Evolutionary conservation across 2,888 invertebrate genomes (phyloP).

Genomic region (Cephus rjabovi): DNA sequence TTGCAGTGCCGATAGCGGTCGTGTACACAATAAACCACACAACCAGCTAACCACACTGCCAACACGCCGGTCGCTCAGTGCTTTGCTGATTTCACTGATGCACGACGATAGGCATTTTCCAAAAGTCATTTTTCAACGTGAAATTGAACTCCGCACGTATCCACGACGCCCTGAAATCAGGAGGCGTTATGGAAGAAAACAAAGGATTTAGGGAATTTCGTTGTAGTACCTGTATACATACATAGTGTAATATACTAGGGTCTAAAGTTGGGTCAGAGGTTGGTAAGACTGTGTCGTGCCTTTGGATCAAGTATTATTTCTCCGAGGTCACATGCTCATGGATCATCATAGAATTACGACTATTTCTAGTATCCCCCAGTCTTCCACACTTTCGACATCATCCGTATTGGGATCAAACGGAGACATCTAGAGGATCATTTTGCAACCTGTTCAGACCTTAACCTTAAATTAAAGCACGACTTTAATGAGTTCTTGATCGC

Average conservation of each 20-base stretch:
- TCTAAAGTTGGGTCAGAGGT: not conserved
- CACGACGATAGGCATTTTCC: not conserved
- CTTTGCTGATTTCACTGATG: not conserved
- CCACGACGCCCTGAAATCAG: not conserved
- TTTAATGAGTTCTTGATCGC: not conserved
- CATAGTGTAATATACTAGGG: not conserved
- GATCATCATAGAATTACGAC: not conserved
- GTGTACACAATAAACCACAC: slow-evolving; percentile 78
- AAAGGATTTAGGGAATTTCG: not conserved
- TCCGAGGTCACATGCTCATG: not conserved
- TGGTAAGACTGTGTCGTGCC: not conserved
- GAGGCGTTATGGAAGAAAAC: not conserved
- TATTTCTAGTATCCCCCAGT: not conserved
- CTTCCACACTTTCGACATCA: not conserved
- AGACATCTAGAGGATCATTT: not conserved
- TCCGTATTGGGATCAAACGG: slow-evolving; percentile 6
- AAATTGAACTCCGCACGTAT: not conserved
- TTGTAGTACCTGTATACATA: not conserved
- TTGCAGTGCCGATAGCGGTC: slow-evolving; percentile 97
- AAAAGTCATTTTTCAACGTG: not conserved
- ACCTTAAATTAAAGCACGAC: slow-evolving; percentile 21
- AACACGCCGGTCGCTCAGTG: slow-evolving; percentile 73
- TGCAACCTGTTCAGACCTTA: slow-evolving; percentile 20
- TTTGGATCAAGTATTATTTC: not conserved
- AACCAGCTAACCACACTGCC: slow-evolving; percentile 99